These are phyloP conservation scores for Erynnis tages DNA, from an alignment of 2,888 invertebrate species.

Conservation along the genomic window DNA sequence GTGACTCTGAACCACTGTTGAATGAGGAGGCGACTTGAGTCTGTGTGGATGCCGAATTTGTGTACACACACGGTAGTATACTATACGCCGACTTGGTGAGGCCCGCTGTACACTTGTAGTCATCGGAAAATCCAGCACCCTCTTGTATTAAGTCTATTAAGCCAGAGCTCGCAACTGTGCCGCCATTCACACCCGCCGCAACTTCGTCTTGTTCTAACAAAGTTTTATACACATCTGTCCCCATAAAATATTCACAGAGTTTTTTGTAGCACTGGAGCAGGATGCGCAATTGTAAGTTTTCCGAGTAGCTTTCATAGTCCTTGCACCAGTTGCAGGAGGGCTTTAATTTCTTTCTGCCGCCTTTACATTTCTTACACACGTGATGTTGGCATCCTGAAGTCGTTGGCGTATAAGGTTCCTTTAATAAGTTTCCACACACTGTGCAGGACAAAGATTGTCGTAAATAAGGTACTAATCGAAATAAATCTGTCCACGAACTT, in stretches of 20 bases:
- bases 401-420: constrained; percentile 90
- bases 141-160: constrained; percentile 89
- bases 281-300: constrained; percentile 90
- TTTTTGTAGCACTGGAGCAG: constrained; percentile 94
- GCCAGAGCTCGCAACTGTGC: constrained; percentile 78
- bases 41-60: constrained; percentile 81
- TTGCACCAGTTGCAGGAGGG: constrained; percentile 93
- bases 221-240: constrained; percentile 85
- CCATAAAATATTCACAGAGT: constrained; percentile 91
- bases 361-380: constrained; percentile 92
- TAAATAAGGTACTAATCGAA: constrained; percentile 91
- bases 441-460: constrained; percentile 94
- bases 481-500: constrained; percentile 90
- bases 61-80: constrained; percentile 87
- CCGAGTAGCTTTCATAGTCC: constrained; percentile 90
- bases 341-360: constrained; percentile 91
- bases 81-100: constrained; percentile 88
- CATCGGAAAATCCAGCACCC: constrained; percentile 89
- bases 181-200: constrained; percentile 76
- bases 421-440: constrained; percentile 91
- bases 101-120: constrained; percentile 87
- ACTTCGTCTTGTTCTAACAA: constrained; percentile 79
- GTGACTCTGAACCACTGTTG: constrained; percentile 50
- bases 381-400: constrained; percentile 93
- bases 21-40: constrained; percentile 63